These are phyloP conservation scores for Platichthys flesus DNA, from an alignment of 2,113 vertebrate species.

Conservation along the genomic window DNA sequence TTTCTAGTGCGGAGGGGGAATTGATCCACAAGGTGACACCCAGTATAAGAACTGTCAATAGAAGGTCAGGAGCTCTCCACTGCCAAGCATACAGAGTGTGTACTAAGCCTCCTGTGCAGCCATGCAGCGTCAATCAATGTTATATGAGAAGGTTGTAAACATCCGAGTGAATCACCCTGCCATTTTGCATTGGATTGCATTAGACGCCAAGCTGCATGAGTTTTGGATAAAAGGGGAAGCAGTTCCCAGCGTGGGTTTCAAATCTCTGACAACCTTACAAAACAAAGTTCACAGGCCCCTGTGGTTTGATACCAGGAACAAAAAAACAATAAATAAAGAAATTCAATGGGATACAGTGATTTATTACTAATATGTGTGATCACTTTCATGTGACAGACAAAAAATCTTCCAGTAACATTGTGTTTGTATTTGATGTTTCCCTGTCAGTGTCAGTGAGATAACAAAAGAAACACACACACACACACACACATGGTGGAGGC, in stretches of 20 bases:
- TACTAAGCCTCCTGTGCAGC: constrained; percentile 74
- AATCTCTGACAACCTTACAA: constrained; percentile 26
- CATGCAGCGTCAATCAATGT: constrained; percentile 73
- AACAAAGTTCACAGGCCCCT: constrained; percentile 4
- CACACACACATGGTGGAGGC: constrained; percentile 8
- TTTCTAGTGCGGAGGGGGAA: constrained; percentile 71
- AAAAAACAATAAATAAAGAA: neutral
- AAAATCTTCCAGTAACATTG: constrained; percentile 41
- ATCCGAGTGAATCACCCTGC: constrained; percentile 55
- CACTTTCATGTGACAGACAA: constrained; percentile 66
- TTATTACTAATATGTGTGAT: constrained; percentile 39
- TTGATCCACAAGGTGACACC: constrained; percentile 84
- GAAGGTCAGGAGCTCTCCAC: constrained; percentile 75
- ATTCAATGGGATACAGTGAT: constrained; percentile 8
- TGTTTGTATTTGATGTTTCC: constrained; percentile 57
- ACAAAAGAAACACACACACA: constrained; percentile 43
- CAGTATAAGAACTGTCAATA: constrained; percentile 81
- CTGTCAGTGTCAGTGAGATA: constrained; percentile 44
- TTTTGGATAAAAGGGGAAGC: constrained; percentile 37
- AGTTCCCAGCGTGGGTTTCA: constrained; percentile 27
- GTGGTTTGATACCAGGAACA: constrained; percentile 25
- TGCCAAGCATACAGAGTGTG: constrained; percentile 76
- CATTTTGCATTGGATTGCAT: constrained; percentile 59
- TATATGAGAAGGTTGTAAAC: constrained; percentile 77
- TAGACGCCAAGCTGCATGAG: constrained; percentile 30